Base-by-base conservation (phyloP, 2,888 invertebrate species). In the Malthinus flaveolus region DNA sequence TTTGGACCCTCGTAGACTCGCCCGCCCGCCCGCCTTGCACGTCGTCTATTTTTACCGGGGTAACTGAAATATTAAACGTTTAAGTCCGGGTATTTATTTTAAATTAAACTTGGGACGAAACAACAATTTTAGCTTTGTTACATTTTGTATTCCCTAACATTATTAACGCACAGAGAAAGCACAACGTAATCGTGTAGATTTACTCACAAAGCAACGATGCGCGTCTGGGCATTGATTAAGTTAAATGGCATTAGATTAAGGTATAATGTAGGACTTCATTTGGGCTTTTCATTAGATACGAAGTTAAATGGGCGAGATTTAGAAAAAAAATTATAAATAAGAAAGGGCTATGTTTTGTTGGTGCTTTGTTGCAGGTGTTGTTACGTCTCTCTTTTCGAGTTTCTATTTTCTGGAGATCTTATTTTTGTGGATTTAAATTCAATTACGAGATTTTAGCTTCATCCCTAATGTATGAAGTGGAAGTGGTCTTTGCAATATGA, bases 191-290 rank as follows among this genome's bases (percentile, higher is more conserved):
- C 23, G 44, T 31, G 34, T 44, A 39, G 33, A 48, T 48, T 53
- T 48, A 32, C 32, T 45, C 44, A 49, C 46, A 46, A 55, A 45
- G 51, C 58, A 36, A 49, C 33, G 11, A 53, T 44, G 39, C 57
- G 36, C 49, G 44, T 36, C 37, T 56, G 32, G 34, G 45, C 49
- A 54, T 55, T 51, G 55, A 59, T 59, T 59, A 59, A 49, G 36
- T 44, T 60, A 55, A 23, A 59, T 60, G 49, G 49, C 33, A 44
- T 39, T 39, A 60, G 56, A 60, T 60, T 60, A 56, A 48, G 37
- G 49, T 35, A 56, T 60, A 52, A 56, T 45, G 45, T 36, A 48
- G 34, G 36, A 53, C 49, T 56, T 50, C 56, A 49, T 49, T 47
- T 36, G 32, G 13, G 37, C 34, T 39, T 56, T 47, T 49, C 42